These are phyloP conservation scores for Cassiopea xamachana DNA, from an alignment of 30 jellyfish, hydroid and myxozoan species.

Conservation along the genomic window DNA sequence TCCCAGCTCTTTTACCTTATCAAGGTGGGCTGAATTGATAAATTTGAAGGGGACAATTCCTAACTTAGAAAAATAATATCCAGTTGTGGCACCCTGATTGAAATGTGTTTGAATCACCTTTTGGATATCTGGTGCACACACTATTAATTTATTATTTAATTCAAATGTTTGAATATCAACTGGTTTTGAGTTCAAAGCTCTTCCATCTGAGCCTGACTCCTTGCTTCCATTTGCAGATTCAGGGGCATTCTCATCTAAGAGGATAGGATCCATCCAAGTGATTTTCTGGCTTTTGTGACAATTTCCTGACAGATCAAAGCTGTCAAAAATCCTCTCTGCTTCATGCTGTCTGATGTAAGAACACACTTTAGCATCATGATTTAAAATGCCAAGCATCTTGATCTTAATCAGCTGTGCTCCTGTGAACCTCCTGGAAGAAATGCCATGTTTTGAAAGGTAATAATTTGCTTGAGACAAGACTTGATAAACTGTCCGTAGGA, in stretches of 20 bases:
- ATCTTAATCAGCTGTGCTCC: conserved; percentile 98
- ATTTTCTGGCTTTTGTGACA: conserved; percentile 87
- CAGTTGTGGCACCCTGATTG: conserved; percentile 98
- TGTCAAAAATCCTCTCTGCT: conserved; percentile 97
- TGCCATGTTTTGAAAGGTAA: conserved; percentile 96
- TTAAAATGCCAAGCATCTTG: conserved; percentile 94
- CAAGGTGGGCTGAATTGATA: conserved; percentile 92
- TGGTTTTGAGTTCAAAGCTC: conserved; percentile 23
- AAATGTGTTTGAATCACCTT: conserved; percentile 91
- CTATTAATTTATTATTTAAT: conserved; percentile 70
- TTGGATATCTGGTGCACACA: conserved; percentile 99
- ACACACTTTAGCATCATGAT: conserved; percentile 98
- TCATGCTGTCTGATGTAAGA: conserved; percentile 91
- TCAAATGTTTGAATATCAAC: conserved; percentile 82
- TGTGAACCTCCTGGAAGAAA: conserved; percentile 91
- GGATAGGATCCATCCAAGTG: conserved; percentile 95
- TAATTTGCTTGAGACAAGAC: conserved; percentile 98
- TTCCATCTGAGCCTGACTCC: conserved; percentile 45
- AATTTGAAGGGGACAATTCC: conserved; percentile 98
- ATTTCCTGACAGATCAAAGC: conserved; percentile 92
- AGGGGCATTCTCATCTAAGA: conserved; percentile 90
- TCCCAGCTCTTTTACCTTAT: conserved; percentile 90
- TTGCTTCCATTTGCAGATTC: conserved; percentile 52
- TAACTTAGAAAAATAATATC: conserved; percentile 92
- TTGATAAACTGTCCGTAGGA: conserved; percentile 91